These are phyloP conservation scores for Alentia gelatinosa DNA, from an alignment of 2,888 invertebrate genomes.

Conservation along the genomic window DNA sequence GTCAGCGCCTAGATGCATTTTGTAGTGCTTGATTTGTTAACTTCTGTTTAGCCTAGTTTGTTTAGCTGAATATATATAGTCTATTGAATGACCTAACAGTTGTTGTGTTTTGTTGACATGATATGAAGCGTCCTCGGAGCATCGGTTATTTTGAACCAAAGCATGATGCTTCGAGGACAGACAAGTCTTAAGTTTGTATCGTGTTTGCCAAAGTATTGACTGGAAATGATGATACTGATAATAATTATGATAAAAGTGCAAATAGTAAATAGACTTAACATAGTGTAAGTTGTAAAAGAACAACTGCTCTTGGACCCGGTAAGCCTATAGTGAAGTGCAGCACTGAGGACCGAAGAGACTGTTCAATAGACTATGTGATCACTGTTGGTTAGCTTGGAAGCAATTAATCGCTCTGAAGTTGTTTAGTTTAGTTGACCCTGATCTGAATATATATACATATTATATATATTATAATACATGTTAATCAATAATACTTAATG, in stretches of 20 bases:
- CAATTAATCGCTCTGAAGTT: slow-evolving; percentile 46
- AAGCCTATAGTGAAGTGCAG: background rate
- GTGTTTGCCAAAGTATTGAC: slow-evolving; percentile 34
- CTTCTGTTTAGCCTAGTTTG: slow-evolving; percentile 53
- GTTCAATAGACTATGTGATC: slow-evolving; percentile 51
- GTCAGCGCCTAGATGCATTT: slow-evolving; percentile 53
- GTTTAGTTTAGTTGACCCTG: slow-evolving; percentile 52
- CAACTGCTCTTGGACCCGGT: background rate
- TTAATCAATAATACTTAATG: slow-evolving; percentile 31
- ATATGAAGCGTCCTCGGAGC: background rate
- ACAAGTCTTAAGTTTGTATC: slow-evolving; percentile 19
- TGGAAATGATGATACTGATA: background rate
- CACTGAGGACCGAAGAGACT: slow-evolving; percentile 4
- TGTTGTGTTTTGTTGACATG: slow-evolving; percentile 48
- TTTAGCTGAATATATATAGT: slow-evolving; percentile 54
- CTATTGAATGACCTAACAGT: slow-evolving; percentile 48
- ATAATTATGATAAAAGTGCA: slow-evolving; percentile 2
- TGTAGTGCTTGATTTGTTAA: slow-evolving; percentile 54
- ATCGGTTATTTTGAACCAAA: background rate
- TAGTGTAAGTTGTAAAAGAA: slow-evolving; percentile 17
- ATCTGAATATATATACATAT: slow-evolving; percentile 47
- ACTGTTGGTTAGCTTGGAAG: slow-evolving; percentile 50
- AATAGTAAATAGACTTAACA: slow-evolving; percentile 25
- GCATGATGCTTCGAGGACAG: background rate
- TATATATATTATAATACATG: slow-evolving; percentile 52